phyloP scores from a whole-genome alignment of 1,140 invertebrate species.

The Drosophila subpulchrella region DNA sequence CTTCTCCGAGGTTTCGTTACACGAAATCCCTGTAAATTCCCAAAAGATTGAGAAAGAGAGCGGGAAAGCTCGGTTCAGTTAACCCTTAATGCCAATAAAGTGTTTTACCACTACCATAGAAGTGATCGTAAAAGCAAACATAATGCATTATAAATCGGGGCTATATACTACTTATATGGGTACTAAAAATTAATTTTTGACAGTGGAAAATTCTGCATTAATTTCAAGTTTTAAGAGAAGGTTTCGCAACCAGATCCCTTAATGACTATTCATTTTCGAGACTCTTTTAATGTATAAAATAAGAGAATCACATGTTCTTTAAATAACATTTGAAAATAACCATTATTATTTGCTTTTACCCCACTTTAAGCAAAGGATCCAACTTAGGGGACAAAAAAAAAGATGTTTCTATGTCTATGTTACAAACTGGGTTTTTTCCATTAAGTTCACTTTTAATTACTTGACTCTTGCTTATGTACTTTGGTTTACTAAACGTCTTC shows the following conservation, averaged over 20 bases:
- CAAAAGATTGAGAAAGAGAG: slow-evolving; percentile 13
- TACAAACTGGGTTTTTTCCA: slow-evolving; percentile 24
- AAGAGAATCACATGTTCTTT: background rate
- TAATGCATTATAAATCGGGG: background rate
- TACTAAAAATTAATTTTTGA: background rate
- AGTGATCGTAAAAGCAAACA: background rate
- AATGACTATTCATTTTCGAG: too few species aligned
- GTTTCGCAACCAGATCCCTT: background rate
- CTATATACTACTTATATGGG: background rate
- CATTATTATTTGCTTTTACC: background rate
- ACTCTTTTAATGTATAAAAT: background rate
- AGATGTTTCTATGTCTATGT: slow-evolving; percentile 7
- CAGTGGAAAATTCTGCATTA: background rate
- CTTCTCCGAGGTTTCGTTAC: slow-evolving; percentile 17
- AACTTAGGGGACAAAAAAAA: slow-evolving; percentile 8
- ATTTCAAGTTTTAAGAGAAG: background rate
- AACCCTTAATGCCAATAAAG: slow-evolving; percentile 7
- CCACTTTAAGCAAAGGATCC: slow-evolving; percentile 3
- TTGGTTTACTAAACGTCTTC: slow-evolving; percentile 2
- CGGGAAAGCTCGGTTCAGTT: slow-evolving; percentile 3
- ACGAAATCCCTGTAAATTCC: slow-evolving; percentile 12
- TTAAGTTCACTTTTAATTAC: slow-evolving; percentile 21
- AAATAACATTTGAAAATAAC: background rate
- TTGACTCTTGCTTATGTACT: slow-evolving; percentile 25
- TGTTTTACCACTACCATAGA: background rate